phyloP scores from a whole-genome alignment of 2,113 vertebrate species.

The Pycnonotus jocosus region DNA sequence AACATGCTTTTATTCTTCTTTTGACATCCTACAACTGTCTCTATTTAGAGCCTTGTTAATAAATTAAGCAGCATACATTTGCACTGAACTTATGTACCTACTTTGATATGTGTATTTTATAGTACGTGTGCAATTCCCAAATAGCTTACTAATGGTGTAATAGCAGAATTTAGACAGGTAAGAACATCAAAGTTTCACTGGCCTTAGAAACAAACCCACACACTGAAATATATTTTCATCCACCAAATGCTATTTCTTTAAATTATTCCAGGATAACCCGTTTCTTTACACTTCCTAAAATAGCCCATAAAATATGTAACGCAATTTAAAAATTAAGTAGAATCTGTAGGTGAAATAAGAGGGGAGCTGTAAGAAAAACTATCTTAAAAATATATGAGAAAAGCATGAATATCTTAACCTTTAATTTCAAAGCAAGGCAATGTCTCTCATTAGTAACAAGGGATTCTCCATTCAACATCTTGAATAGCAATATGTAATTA shows the following conservation, averaged over 20 bases:
- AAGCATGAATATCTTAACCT: background rate
- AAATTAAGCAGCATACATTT: background rate
- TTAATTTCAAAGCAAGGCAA: background rate
- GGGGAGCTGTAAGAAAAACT: background rate
- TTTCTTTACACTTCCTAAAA: background rate
- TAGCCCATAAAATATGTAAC: background rate
- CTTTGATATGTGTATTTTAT: background rate
- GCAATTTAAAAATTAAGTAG: background rate
- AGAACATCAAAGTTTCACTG: background rate
- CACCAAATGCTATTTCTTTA: background rate
- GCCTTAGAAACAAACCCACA: constrained; percentile 19
- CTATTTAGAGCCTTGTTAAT: background rate
- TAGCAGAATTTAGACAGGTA: constrained; percentile 33
- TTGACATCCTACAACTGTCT: background rate
- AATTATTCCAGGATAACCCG: background rate
- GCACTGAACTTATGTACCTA: constrained; percentile 13
- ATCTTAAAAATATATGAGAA: background rate
- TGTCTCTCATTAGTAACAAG: background rate
- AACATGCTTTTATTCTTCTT: constrained; percentile 7
- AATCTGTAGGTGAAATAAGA: background rate
- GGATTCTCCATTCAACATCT: background rate
- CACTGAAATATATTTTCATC: background rate
- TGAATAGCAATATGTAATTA: background rate
- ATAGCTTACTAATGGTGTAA: constrained; percentile 17
- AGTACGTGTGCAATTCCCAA: background rate